Percentiles rank a stretch among this genome's conserved stretches.
Conservation (phyloP, 2,797 vertebrate genomes). For the Acipenser ruthenus region DNA sequence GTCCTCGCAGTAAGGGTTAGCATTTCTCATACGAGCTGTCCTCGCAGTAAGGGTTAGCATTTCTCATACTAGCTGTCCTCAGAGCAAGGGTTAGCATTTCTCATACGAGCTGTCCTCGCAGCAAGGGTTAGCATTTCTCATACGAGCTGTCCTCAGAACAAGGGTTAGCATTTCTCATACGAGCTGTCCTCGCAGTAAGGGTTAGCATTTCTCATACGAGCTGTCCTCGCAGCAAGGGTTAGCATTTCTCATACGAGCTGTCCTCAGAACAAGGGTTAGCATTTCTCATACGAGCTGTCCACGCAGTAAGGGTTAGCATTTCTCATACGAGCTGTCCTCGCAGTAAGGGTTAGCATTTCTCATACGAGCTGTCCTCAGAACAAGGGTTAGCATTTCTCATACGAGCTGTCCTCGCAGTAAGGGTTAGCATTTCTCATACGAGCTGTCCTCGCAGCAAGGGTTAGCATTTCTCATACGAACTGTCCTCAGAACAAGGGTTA, state of each 20-base stretch:
- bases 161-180: too few relatives aligned
- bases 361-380: slow-evolving; percentile 23
- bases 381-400: slow-evolving; percentile 58
- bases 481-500: slow-evolving; percentile 47
- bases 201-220: background rate
- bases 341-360: slow-evolving; percentile 5
- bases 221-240: slow-evolving; percentile 49
- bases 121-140: slow-evolving; percentile 58
- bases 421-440: too few relatives aligned
- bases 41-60: slow-evolving; percentile 17
- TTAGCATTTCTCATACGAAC: too few relatives aligned
- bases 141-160: slow-evolving; percentile 27
- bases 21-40: slow-evolving; percentile 36
- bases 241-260: slow-evolving; percentile 42
- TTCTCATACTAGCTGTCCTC: too few relatives aligned
- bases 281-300: too few relatives aligned
- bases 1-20: slow-evolving; percentile 54
- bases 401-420: slow-evolving; percentile 26
- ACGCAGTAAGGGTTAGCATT: slow-evolving; percentile 57
- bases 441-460: too few relatives aligned
- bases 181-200: too few relatives aligned
- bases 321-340: slow-evolving; percentile 30
- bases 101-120: background rate
- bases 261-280: slow-evolving; percentile 22
- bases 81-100: too few relatives aligned